Evolutionary conservation across 2,888 invertebrate species (phyloP), one percentile per base, ranked within the genome.

Genomic region (Mesodorylaimus sp.): DNA sequence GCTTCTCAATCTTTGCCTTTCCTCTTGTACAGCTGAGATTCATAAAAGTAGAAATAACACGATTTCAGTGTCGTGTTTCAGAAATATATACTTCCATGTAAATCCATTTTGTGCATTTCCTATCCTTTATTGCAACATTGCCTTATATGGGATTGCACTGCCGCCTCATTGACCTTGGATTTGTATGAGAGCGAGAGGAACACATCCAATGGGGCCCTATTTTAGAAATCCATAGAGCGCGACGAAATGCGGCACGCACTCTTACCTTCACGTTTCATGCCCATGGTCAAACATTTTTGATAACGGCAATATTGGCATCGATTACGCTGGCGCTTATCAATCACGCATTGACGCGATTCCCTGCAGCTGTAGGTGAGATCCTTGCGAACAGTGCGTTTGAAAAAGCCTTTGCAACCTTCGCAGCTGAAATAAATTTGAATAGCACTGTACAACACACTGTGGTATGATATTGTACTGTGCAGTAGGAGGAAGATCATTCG

Each of bases 401-500:
- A 95, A 72, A 95, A 95, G 16, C 93, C 93, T 71, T 95, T 95
- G 73, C 93, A 95, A 7, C 93, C 93, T 73, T 95, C 93, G 70
- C 93, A 95, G 29, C 56, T 56, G 27, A 32, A 54, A 28, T 28
- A 45, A 27, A 39, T 13, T 19, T 24, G 25, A 25, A n/a, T 16
- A 10, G 19, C 5, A 19, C 5, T 41, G 5, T 41, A n/a, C 13
- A 21, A 7, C 19, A 5, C 5, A 10, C 10, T 10, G 23, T 24
- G 21, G 7, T 44, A 23, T 24, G 25, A 44, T 24, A n/a, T 25
- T 44, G 21, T 25, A 7, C 25, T 26, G 21, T 32, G 32, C 7
- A 32, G 7, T 32, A 32, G n/a, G n/a, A n/a, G n/a, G n/a, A n/a
- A n/a, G n/a, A n/a, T n/a, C n/a, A n/a, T n/a, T n/a, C n/a, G n/a